These are phyloP conservation scores for Diadema setosum DNA, from an alignment of 35 echinoderm and acorn worm genomes.

Conservation along the genomic window DNA sequence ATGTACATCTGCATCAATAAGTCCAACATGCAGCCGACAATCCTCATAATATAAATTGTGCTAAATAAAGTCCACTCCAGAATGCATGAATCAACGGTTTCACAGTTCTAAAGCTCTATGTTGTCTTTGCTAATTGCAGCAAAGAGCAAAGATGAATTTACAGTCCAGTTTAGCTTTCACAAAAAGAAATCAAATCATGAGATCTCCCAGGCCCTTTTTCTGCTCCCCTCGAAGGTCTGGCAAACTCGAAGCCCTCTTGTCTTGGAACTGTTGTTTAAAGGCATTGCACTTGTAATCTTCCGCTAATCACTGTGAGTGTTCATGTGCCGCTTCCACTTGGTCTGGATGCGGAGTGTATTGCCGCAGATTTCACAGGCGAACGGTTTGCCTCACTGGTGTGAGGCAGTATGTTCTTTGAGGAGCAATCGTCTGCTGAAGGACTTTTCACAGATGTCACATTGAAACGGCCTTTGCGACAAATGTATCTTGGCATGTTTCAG, in stretches of 20 bases:
- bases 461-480: neutral
- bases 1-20: too few relatives aligned
- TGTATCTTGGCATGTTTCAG: neutral
- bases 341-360: constrained; percentile 27
- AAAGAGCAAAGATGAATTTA: too few relatives aligned
- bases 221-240: too few relatives aligned
- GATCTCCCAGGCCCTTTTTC: too few relatives aligned
- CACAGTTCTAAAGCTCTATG: too few relatives aligned
- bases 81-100: too few relatives aligned
- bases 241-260: constrained; percentile 35
- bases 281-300: constrained; percentile 47
- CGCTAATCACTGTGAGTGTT: constrained; percentile 25
- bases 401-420: neutral
- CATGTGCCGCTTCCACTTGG: constrained; percentile 56
- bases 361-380: constrained; percentile 50
- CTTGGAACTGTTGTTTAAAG: constrained; percentile 30
- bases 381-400: constrained; percentile 37
- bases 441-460: neutral
- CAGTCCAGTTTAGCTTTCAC: too few relatives aligned
- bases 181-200: too few relatives aligned
- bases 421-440: neutral
- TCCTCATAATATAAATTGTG: too few relatives aligned
- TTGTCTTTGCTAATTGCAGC: too few relatives aligned
- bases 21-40: too few relatives aligned
- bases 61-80: too few relatives aligned